Conservation (phyloP, 2,113 vertebrate species). For the Rhinopomastus cyanomelas region DNA sequence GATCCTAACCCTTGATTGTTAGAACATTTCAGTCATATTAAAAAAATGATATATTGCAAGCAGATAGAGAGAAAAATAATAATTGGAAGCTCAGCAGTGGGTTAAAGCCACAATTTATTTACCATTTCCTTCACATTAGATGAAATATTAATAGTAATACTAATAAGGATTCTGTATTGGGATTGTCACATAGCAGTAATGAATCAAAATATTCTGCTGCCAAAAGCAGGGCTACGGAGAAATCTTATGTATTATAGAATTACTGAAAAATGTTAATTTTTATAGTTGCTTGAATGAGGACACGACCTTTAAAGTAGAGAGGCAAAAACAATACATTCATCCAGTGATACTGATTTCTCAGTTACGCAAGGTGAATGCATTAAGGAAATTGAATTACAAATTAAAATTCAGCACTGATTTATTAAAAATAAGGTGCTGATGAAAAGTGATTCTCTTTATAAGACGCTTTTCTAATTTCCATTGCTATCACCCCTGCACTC, state of each 20-base stretch:
- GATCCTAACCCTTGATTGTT: conserved; percentile 72
- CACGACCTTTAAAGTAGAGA: not conserved
- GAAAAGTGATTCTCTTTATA: conserved; percentile 24
- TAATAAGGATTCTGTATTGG: conserved; percentile 20
- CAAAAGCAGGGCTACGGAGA: not conserved
- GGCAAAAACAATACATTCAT: not conserved
- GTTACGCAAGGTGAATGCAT: not conserved
- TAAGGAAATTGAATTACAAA: conserved; percentile 35
- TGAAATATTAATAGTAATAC: conserved; percentile 41
- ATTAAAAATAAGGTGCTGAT: conserved; percentile 50
- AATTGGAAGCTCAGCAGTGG: conserved; percentile 60
- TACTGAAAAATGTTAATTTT: conserved; percentile 1
- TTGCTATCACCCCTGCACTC: not conserved
- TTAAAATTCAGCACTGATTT: conserved; percentile 43
- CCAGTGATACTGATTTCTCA: not conserved
- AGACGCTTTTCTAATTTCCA: conserved; percentile 31
- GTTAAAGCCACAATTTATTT: conserved; percentile 56
- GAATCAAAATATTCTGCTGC: not conserved
- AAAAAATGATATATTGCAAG: conserved; percentile 65
- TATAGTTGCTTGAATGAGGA: conserved; percentile 3
- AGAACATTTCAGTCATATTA: conserved; percentile 70
- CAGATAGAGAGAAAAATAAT: conserved; percentile 67
- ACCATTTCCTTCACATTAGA: conserved; percentile 42
- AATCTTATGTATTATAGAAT: not conserved
- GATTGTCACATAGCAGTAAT: not conserved